Evolutionary conservation across 92 coral and sea anemone species (phyloP).

Genomic region (Hydrozoanthus gracilis): DNA sequence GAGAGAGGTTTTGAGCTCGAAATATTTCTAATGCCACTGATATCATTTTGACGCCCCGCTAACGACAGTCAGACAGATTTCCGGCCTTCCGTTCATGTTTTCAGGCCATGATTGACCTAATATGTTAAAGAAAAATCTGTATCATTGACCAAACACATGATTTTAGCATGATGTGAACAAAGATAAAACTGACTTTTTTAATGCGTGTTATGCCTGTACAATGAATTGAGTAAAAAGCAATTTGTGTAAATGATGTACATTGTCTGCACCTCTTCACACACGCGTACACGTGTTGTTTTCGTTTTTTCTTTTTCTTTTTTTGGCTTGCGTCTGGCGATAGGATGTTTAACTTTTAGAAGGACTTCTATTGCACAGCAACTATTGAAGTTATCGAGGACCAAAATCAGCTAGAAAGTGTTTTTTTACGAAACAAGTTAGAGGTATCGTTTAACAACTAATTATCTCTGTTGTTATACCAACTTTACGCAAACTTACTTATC

Average conservation of each 20-base stretch:
- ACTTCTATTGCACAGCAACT: no score
- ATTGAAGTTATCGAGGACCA: no score
- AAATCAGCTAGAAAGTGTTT: no score
- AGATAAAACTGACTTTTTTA: constrained; percentile 4
- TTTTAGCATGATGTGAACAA: background rate
- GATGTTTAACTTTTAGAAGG: no score
- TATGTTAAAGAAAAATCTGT: constrained; percentile 5
- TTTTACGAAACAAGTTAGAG: no score
- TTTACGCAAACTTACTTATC: no score
- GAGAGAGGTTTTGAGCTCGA: constrained; percentile 43
- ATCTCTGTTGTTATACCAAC: no score
- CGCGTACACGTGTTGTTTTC: background rate
- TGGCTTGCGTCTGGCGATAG: no score
- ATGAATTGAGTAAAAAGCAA: background rate
- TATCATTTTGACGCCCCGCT: constrained; percentile 28
- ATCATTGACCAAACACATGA: constrained; percentile 16
- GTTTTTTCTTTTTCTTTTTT: no score
- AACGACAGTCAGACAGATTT: constrained; percentile 37
- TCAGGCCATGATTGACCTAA: constrained; percentile 29
- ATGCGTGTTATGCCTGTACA: background rate
- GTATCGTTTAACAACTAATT: no score
- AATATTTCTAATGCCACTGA: constrained; percentile 37
- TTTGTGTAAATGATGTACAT: background rate
- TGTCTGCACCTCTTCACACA: background rate
- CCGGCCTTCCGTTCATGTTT: constrained; percentile 13